Evolutionary conservation across 2,797 vertebrate species (phyloP), one percentile per base, ranked within the genome.

Genomic region (Gymnopithys bicolor): DNA sequence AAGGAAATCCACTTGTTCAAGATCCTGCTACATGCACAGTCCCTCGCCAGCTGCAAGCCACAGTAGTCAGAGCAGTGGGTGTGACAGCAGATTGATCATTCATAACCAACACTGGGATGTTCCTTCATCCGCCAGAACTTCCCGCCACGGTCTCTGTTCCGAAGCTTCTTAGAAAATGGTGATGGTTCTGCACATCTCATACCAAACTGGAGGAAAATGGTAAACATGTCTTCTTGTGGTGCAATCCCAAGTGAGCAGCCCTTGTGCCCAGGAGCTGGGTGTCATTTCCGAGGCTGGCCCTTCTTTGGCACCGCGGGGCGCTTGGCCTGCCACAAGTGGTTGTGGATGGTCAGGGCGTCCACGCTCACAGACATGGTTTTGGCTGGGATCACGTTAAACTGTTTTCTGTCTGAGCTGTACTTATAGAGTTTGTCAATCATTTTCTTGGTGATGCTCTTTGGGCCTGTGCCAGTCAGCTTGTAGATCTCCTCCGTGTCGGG

Each of bases 401-500:
- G 99, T 97, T 99, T 99, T 9, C 99, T 98, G 98, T 99, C 99
- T 0, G 99, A 99, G 97, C 98, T 99, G 98, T 99, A 99, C 94
- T 99, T 99, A 93, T 99, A 99, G 74, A 99, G 98, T 97, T 99
- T 99, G 97, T 99, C 99, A 12, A 99, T 99, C 99, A 99, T 99
- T 97, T 99, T 99, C 98, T 98, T 99, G 97, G 98, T 98, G 98
- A 99, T 99, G 98, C 97, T 99, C 97, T 98, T 99, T 66, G 99
- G 99, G 63, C 99, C 99, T 0, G 98, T 99, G 92, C 99, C 99
- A 0, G 99, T 99, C 82, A 99, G 97, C 95, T 99, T 99, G 70
- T 98, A 98, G 91, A 99, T 99, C 90, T 99, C 99, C 48, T 99
- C 99, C 0, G 98, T 98, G 96, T 99, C 99, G 0, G 99, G 99